A percentile compares a stretch with the other conserved stretches of the same genome.
Conservation (phyloP, 2,797 vertebrate genomes). For the Enteromius paludinosus region DNA sequence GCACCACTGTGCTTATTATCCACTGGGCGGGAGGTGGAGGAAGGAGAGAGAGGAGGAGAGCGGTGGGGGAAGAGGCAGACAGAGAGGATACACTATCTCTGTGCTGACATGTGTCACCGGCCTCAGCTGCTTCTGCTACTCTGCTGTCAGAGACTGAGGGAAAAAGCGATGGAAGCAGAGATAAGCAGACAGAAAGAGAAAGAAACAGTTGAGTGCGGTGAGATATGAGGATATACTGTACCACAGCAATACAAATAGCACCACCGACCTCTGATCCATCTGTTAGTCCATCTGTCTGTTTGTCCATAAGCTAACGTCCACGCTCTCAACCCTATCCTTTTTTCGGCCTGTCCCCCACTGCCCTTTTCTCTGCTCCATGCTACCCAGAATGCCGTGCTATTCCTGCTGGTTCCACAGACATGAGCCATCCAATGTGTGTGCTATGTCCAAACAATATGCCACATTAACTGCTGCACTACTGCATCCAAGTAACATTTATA, state of each 20-base stretch:
- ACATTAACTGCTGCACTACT: constrained; percentile 31
- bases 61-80: constrained; percentile 54
- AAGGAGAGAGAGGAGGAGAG: constrained; percentile 54
- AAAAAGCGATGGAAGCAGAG: constrained; percentile 56
- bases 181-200: constrained; percentile 47
- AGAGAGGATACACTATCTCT: constrained; percentile 62
- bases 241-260: constrained; percentile 69
- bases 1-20: constrained; percentile 38
- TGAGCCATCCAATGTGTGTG: not conserved
- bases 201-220: constrained; percentile 33
- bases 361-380: not conserved
- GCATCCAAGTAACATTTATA: not conserved
- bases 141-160: constrained; percentile 54
- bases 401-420: constrained; percentile 15
- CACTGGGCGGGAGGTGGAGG: constrained; percentile 44
- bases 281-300: constrained; percentile 28
- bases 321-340: not conserved
- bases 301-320: not conserved
- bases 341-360: not conserved
- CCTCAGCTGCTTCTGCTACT: constrained; percentile 68
- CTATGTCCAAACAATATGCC: constrained; percentile 6
- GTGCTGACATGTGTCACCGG: constrained; percentile 74
- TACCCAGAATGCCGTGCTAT: constrained; percentile 7
- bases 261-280: constrained; percentile 54
- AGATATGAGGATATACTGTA: constrained; percentile 25